phyloP scores from a whole-genome alignment of 37 sponge, comb jelly and placozoan genomes.

The Axinella damicornis region DNA sequence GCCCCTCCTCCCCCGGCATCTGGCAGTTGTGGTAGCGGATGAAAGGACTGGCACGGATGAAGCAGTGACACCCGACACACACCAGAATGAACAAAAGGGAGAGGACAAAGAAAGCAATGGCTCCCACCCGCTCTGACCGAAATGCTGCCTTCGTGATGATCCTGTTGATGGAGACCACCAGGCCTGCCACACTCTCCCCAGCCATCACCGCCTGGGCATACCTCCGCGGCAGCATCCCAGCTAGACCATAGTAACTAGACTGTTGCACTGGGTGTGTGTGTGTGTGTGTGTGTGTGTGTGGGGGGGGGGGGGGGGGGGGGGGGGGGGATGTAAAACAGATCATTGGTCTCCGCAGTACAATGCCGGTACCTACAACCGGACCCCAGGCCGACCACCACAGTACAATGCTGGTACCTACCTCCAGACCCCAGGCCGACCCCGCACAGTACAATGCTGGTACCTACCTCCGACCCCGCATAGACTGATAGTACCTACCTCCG shows the following conservation, averaged over 20 bases:
- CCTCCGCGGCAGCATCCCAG: constrained; percentile 82
- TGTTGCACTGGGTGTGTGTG: constrained; percentile 76
- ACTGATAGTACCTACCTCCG: constrained; percentile 64
- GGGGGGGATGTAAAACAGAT: constrained; percentile 22
- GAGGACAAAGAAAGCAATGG: constrained; percentile 83
- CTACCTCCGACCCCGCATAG: not conserved
- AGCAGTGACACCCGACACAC: constrained; percentile 69
- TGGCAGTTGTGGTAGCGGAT: constrained; percentile 55
- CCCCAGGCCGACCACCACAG: too few species aligned
- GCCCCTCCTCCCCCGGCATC: too few species aligned
- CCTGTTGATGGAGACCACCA: constrained; percentile 67
- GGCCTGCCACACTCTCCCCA: constrained; percentile 88
- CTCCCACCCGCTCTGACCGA: constrained; percentile 49
- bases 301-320: too few species aligned
- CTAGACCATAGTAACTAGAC: constrained; percentile 89
- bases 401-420: constrained; percentile 44
- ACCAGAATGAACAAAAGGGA: constrained; percentile 78
- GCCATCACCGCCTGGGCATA: constrained; percentile 87
- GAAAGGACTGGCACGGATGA: constrained; percentile 65
- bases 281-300: constrained; percentile 42
- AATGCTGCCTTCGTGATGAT: constrained; percentile 79
- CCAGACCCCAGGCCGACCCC: constrained; percentile 60
- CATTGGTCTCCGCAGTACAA: not conserved
- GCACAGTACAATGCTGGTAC: not conserved
- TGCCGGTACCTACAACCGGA: not conserved